Percentiles rank a stretch among this genome's conserved stretches.
Evolutionary conservation across 1,140 invertebrate species (phyloP).

Genomic region (Stenopsyche tienmushanensis): DNA sequence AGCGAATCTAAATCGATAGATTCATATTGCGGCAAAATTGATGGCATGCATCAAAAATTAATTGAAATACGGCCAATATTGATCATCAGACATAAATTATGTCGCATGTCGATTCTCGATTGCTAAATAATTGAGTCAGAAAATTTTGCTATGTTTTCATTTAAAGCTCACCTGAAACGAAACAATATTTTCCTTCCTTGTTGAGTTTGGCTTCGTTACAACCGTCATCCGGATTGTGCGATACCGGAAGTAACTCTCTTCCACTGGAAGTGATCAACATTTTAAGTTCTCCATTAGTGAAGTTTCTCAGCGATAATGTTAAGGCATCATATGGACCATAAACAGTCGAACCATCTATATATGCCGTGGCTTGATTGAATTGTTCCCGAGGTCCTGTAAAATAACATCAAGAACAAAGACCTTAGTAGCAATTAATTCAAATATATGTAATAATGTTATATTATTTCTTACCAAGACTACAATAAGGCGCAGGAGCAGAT

Average conservation of each 20-base stretch:
- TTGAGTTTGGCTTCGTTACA: slow-evolving; percentile 70
- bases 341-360: slow-evolving; percentile 86
- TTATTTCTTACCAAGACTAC: slow-evolving; percentile 63
- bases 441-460: background rate
- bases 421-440: background rate
- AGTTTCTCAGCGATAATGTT: slow-evolving; percentile 58
- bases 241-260: slow-evolving; percentile 67
- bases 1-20: too few species aligned
- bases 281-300: slow-evolving; percentile 60
- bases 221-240: slow-evolving; percentile 70
- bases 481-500: slow-evolving; percentile 83
- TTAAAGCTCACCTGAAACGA: slow-evolving; percentile 71
- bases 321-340: slow-evolving; percentile 68
- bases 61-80: too few species aligned
- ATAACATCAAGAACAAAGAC: background rate
- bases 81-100: background rate
- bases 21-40: too few species aligned
- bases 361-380: slow-evolving; percentile 86
- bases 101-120: background rate
- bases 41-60: too few species aligned
- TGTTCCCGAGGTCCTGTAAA: slow-evolving; percentile 79
- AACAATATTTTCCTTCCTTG: slow-evolving; percentile 72
- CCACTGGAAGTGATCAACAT: slow-evolving; percentile 65
- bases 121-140: background rate
- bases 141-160: background rate